phyloP scores from a whole-genome alignment of 1,140 invertebrate genomes.

The Periplaneta americana region DNA sequence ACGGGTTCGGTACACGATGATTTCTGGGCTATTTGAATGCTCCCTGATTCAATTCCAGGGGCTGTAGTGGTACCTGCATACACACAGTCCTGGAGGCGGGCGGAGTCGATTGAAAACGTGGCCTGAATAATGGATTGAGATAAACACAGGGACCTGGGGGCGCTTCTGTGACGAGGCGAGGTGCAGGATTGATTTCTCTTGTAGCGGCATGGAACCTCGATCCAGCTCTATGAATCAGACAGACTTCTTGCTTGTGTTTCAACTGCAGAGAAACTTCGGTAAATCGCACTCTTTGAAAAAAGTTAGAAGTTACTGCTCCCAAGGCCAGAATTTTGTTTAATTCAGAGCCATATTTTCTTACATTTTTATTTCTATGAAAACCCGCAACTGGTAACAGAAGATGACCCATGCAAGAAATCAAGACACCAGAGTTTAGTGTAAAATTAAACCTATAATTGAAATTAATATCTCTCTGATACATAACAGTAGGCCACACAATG shows the following conservation, averaged over 20 bases:
- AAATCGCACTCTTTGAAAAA: no score
- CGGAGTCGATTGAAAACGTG: conserved; percentile 17
- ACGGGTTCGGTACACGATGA: neutral
- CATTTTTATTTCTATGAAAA: no score
- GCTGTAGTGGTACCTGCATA: neutral
- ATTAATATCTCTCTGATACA: no score
- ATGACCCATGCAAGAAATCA: no score
- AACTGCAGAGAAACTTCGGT: no score
- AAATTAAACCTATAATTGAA: no score
- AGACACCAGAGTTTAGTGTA: no score
- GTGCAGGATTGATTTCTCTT: neutral
- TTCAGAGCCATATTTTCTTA: no score
- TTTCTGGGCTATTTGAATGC: conserved; percentile 7
- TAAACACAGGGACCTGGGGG: conserved; percentile 12
- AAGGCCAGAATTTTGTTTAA: no score
- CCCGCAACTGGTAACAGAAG: no score
- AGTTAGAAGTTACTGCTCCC: no score
- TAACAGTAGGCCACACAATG: no score
- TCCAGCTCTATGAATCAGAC: neutral
- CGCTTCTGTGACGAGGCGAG: neutral
- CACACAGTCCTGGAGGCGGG: conserved; percentile 4
- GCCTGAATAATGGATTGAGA: conserved; percentile 19
- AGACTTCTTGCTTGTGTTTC: neutral
- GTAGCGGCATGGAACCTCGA: neutral
- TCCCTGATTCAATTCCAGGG: conserved; percentile 14